A percentile compares a stretch with the other conserved stretches of the same genome.
These are phyloP conservation scores for Saccostrea glomerata DNA, from an alignment of 1,140 invertebrate genomes.

Conservation along the genomic window DNA sequence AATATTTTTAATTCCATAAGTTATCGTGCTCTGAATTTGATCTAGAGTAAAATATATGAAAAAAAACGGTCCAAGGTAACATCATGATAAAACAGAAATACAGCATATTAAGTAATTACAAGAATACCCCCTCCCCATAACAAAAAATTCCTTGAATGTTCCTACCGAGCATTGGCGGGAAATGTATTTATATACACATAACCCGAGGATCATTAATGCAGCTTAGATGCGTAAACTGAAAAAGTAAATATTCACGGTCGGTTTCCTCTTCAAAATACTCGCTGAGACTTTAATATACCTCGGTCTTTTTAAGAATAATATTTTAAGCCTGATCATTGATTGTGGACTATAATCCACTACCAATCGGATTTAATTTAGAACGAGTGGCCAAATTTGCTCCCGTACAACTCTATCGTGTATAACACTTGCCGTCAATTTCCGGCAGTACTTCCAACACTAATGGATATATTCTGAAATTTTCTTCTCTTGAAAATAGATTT, in stretches of 20 bases:
- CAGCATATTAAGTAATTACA: no score
- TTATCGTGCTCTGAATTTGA: no score
- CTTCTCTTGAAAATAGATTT: no score
- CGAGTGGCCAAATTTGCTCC: neutral
- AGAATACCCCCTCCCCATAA: no score
- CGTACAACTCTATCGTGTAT: neutral
- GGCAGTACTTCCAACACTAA: neutral
- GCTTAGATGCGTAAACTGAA: constrained; percentile 16
- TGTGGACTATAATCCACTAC: constrained; percentile 22
- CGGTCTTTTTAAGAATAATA: constrained; percentile 32
- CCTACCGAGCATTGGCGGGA: no score
- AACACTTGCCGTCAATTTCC: neutral
- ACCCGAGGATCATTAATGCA: neutral
- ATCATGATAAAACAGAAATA: no score
- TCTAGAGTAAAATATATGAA: no score
- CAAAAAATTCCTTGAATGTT: no score
- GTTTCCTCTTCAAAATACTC: neutral
- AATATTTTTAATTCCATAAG: neutral
- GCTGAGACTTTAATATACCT: constrained; percentile 31
- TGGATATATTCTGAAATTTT: neutral
- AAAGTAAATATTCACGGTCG: constrained; percentile 29
- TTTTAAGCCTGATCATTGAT: constrained; percentile 31
- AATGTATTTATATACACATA: no score
- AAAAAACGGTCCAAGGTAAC: no score
- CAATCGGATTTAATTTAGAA: constrained; percentile 28